Conservation (phyloP, 2,113 vertebrate genomes). For the Atherinomorus stipes region DNA sequence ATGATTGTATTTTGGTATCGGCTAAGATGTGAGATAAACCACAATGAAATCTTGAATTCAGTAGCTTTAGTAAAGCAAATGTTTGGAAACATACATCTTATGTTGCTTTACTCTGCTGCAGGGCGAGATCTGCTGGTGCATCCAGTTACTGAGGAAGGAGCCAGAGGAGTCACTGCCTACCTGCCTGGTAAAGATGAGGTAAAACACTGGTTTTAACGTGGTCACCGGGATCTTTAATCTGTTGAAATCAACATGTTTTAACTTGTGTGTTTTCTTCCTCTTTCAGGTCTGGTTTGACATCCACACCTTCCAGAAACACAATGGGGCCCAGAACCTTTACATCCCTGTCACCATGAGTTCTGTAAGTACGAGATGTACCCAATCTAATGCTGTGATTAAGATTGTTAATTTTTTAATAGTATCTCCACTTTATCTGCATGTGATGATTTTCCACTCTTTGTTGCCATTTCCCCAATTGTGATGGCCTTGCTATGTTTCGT, state of each 20-base stretch:
- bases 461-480: background rate
- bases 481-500: background rate
- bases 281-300: conserved; percentile 90
- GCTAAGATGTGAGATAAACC: background rate
- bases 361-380: conserved; percentile 49
- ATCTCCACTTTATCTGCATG: background rate
- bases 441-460: background rate
- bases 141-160: conserved; percentile 89
- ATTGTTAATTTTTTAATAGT: background rate
- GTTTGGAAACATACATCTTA: background rate
- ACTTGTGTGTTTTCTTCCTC: background rate
- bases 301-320: conserved; percentile 88
- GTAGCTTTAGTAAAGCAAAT: background rate
- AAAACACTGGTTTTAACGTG: background rate
- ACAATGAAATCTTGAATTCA: background rate
- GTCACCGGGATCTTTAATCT: background rate
- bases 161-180: conserved; percentile 87
- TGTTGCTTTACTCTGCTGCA: conserved; percentile 46
- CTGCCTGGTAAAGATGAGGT: conserved; percentile 91
- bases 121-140: conserved; percentile 89
- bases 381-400: background rate
- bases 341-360: conserved; percentile 87
- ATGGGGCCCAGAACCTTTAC: conserved; percentile 88
- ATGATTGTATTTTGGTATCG: background rate
- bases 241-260: background rate